A percentile compares a stretch with the other conserved stretches of the same genome.
phyloP scores from a whole-genome alignment of 2,888 invertebrate genomes.

The Onchidella celtica region DNA sequence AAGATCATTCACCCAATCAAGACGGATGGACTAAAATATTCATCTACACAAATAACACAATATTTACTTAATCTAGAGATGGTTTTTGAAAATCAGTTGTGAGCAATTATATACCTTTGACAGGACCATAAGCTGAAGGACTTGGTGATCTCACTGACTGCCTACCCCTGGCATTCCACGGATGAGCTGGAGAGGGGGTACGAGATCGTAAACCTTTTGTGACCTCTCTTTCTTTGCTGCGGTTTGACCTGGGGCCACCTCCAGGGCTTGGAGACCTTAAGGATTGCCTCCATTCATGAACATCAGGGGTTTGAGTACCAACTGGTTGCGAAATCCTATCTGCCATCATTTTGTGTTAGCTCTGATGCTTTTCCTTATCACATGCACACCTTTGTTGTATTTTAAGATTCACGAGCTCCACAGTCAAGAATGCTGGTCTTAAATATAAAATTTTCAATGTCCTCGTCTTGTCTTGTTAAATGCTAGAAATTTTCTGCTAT shows the following conservation, averaged over 20 bases:
- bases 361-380: not conserved
- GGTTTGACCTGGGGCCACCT: not conserved
- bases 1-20: no score
- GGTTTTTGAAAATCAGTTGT: not conserved
- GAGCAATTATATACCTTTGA: conserved; percentile 61
- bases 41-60: no score
- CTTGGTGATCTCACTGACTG: conserved; percentile 42
- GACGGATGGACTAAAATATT: no score
- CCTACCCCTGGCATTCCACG: conserved; percentile 50
- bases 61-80: no score
- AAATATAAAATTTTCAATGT: no score
- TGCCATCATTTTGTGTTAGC: conserved; percentile 3
- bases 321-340: conserved; percentile 57
- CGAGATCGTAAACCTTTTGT: conserved; percentile 60
- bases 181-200: conserved; percentile 64
- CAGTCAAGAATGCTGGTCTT: no score
- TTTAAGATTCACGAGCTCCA: no score
- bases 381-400: no score
- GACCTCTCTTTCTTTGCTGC: no score
- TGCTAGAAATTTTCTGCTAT: no score
- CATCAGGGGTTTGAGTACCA: conserved; percentile 59
- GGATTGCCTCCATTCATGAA: conserved; percentile 68
- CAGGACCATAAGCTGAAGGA: conserved; percentile 50
- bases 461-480: no score
- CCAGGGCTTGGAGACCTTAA: conserved; percentile 65